Conservation (phyloP, 1,140 invertebrate genomes). For the Drosophila elegans region DNA sequence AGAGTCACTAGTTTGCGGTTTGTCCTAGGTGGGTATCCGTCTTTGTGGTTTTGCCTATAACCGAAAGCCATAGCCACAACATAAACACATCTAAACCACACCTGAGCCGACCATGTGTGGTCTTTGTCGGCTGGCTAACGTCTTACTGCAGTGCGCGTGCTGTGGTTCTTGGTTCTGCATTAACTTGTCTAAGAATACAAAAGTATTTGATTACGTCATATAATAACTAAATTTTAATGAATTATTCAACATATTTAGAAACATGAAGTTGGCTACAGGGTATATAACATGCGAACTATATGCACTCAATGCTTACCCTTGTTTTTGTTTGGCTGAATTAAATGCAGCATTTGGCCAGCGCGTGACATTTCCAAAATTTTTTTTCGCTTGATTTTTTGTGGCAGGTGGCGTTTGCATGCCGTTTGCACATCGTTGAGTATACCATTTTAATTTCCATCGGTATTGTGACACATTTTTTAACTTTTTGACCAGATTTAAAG, state of each 20-base stretch:
- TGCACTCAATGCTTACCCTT: no score
- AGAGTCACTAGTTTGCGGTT: constrained; percentile 20
- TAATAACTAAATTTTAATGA: no score
- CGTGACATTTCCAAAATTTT: constrained; percentile 21
- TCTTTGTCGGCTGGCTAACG: constrained; percentile 32
- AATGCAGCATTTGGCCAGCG: constrained; percentile 11
- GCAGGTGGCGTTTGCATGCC: constrained; percentile 19
- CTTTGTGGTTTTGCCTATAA: constrained; percentile 12
- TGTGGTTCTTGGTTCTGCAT: neutral
- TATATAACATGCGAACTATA: neutral
- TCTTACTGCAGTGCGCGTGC: constrained; percentile 1
- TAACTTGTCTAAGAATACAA: no score
- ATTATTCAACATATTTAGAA: neutral
- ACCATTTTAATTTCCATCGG: constrained; percentile 20
- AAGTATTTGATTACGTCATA: no score
- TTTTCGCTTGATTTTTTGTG: constrained; percentile 14
- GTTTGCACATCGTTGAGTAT: constrained; percentile 11
- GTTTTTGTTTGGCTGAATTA: neutral
- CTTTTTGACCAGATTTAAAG: constrained; percentile 3
- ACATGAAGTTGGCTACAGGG: neutral
- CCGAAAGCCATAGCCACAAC: neutral
- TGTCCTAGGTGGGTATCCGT: constrained; percentile 2
- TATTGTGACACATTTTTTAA: constrained; percentile 11
- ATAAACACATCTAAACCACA: neutral
- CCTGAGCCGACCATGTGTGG: constrained; percentile 7